phyloP scores from a whole-genome alignment of 2,113 vertebrate species.

The Tetrax tetrax region DNA sequence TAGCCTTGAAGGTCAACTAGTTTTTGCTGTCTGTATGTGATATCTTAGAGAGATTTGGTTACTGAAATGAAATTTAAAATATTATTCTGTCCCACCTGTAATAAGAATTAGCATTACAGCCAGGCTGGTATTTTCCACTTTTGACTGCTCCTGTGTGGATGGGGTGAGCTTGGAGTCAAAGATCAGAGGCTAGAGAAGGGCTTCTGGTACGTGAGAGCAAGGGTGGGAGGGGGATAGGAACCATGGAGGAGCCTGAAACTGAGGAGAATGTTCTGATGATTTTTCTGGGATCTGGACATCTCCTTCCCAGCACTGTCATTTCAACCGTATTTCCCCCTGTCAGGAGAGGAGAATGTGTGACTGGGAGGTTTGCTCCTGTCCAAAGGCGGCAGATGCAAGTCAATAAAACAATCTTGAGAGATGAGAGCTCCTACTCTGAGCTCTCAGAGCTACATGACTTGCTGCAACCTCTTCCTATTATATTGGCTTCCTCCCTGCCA shows the following conservation, averaged over 20 bases:
- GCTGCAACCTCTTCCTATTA: not conserved
- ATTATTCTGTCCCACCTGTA: not conserved
- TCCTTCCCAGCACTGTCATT: not conserved
- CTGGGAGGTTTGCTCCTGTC: not conserved
- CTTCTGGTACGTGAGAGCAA: not conserved
- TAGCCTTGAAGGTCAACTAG: not conserved
- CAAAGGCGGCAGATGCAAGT: not conserved
- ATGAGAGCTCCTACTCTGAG: not conserved
- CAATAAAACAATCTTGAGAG: not conserved
- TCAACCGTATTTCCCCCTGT: not conserved
- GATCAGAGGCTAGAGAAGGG: not conserved
- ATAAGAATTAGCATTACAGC: accelerated
- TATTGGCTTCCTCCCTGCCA: not conserved
- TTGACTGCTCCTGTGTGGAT: accelerated
- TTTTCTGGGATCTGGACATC: not conserved
- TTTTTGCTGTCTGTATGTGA: not conserved
- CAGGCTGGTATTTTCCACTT: not conserved
- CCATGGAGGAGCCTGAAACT: not conserved
- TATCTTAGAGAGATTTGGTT: not conserved
- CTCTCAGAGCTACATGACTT: not conserved
- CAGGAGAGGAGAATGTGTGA: not conserved
- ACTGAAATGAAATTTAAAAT: not conserved
- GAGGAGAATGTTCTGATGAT: not conserved
- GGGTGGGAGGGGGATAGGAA: not conserved
- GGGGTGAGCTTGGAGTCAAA: not conserved